Percentiles rank a stretch among this genome's conserved stretches.
phyloP scores from a whole-genome alignment of 2,797 vertebrate genomes.

The Enteromius trimaculatus region DNA sequence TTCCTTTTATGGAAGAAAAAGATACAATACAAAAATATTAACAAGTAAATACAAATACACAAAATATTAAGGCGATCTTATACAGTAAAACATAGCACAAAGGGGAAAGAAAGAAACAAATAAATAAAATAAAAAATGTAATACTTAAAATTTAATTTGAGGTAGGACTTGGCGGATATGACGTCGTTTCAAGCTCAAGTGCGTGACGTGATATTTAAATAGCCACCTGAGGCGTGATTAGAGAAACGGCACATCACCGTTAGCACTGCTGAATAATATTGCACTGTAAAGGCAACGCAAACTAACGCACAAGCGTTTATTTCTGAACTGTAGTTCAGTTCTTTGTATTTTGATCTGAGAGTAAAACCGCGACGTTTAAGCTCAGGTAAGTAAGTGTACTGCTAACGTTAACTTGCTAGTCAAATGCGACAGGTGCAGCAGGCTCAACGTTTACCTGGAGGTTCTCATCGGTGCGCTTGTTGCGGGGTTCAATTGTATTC shows the following conservation, averaged over 20 bases:
- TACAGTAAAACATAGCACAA: no score
- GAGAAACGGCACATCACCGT: no score
- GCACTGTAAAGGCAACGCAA: neutral
- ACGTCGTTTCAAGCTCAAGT: neutral
- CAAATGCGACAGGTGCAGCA: neutral
- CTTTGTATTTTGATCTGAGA: no score
- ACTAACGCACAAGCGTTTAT: neutral
- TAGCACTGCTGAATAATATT: neutral
- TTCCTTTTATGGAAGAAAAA: no score
- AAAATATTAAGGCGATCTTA: no score
- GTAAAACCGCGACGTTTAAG: neutral
- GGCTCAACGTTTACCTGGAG: neutral
- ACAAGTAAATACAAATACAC: no score
- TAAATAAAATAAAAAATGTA: no score
- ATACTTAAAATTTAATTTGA: neutral
- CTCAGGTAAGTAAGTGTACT: neutral
- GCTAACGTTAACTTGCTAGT: neutral
- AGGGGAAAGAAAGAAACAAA: no score
- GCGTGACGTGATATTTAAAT: slow-evolving; percentile 20
- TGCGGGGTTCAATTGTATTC: neutral
- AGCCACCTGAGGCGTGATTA: slow-evolving; percentile 2
- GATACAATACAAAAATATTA: no score
- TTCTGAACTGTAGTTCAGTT: no score
- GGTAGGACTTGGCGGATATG: neutral
- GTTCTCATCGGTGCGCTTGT: neutral